A percentile compares a stretch with the other conserved stretches of the same genome.
Conservation (phyloP, 2,113 vertebrate species). For the Crotalus helleri region DNA sequence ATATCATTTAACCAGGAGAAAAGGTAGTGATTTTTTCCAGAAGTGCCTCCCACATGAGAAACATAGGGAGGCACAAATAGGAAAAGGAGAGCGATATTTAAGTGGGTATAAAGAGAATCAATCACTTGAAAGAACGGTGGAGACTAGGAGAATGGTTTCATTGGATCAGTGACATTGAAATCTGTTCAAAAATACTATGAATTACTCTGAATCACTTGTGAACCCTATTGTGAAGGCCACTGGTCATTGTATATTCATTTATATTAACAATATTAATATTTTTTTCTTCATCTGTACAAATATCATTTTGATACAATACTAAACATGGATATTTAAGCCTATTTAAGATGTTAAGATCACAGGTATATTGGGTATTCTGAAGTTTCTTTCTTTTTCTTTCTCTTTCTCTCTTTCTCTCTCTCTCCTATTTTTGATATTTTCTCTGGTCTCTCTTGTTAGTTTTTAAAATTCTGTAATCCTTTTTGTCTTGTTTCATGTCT, state of each 20-base stretch:
- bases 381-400: too few species aligned
- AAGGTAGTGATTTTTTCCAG: conserved; percentile 10
- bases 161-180: not conserved
- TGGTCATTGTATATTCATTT: not conserved
- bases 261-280: not conserved
- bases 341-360: not conserved
- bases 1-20: not conserved
- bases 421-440: not conserved
- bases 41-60: not conserved
- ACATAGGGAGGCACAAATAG: not conserved
- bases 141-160: not conserved
- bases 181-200: not conserved
- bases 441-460: not conserved
- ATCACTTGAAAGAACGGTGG: not conserved
- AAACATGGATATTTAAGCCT: not conserved
- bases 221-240: not conserved
- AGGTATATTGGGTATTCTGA: not conserved
- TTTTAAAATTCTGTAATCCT: not conserved
- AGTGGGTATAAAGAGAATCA: conserved; percentile 12
- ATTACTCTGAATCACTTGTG: not conserved
- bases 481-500: not conserved
- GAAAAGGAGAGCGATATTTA: not conserved
- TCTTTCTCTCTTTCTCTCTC: too few species aligned
- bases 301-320: not conserved
- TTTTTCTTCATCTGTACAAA: not conserved